These are phyloP conservation scores for Chlamydotis undulata DNA, from an alignment of 2,113 vertebrate species.

Conservation along the genomic window DNA sequence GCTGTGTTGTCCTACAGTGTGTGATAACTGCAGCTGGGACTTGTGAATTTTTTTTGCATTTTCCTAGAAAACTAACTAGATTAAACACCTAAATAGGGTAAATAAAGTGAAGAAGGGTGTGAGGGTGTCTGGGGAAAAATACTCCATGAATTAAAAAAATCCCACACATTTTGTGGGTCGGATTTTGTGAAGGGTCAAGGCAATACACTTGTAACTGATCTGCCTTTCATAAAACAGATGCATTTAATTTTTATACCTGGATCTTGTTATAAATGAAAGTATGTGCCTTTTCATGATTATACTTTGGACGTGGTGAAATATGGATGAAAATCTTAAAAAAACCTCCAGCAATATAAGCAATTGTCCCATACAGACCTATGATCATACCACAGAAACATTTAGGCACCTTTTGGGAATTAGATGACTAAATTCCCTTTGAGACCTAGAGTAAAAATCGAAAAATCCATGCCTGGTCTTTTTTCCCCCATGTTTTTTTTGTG, in stretches of 20 bases:
- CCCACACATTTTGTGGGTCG: too few relatives aligned
- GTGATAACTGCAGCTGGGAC: background rate
- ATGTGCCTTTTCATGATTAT: background rate
- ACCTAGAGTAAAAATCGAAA: background rate
- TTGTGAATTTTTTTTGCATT: background rate
- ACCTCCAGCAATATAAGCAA: background rate
- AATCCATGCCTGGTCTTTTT: accelerated
- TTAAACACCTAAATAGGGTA: background rate
- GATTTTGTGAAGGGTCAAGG: background rate
- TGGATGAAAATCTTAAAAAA: background rate
- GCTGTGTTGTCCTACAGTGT: background rate
- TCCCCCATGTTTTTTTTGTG: background rate
- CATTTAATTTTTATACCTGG: background rate
- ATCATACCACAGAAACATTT: background rate
- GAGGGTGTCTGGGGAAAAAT: background rate
- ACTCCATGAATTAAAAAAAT: background rate
- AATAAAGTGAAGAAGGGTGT: background rate
- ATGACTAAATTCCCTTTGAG: background rate
- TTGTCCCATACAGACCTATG: background rate
- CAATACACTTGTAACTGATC: background rate
- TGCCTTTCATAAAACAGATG: background rate
- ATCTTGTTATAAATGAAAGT: background rate
- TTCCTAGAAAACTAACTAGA: background rate
- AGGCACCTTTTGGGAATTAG: background rate
- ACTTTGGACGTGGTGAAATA: background rate